Base-by-base conservation (phyloP, 2,888 invertebrate species). In the Diaperis boleti region DNA sequence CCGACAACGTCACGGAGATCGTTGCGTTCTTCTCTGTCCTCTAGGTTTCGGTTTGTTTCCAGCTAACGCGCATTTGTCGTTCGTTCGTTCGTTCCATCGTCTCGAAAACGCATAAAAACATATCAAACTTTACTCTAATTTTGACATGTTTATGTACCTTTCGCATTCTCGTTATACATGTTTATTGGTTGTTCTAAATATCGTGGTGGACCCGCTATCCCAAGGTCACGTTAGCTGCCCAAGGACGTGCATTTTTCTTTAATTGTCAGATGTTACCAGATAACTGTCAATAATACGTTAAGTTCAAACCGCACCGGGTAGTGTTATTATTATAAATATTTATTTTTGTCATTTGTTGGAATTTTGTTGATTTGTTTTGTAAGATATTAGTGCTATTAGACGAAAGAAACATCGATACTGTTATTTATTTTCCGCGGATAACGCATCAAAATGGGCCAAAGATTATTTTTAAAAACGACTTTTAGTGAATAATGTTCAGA, bases 241-340 rank as follows among this genome's bases (percentile, higher is more conserved):
- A 62, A 63, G 59, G 66, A 70, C 67, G 62, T 68, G 68, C 69
- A 64, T 70, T 57, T 60, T 71, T 69, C 66, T 63, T 61, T 68
- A 67, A 70, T 69, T 71, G 70, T 69, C 57, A 70, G 65, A 60
- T 69, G 68, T 70, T 69, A 69, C 67, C 62, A 65, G 54, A 66
- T 67, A 66, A 64, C 67, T 72, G 71, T 68, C 65, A 69, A 69
- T 66, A 69, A 56, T 42, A 42, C 15, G 20, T 56, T 56, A 56
- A 45, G 44, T 56, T 56, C 22, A 45, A 45, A 45, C 45, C 45
- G 56, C 56, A 56, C 56, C 56, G 37, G 45, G 31, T 55, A 55
- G 56, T 45, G 45, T 54, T 54, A 42, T 56, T 22, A 44, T 17
- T 54, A 42, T n/a, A 45, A 35, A 56, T 56, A 35, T 56, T 56